These are phyloP conservation scores for Halictus rubicundus DNA, from an alignment of 1,140 invertebrate genomes.

Conservation along the genomic window DNA sequence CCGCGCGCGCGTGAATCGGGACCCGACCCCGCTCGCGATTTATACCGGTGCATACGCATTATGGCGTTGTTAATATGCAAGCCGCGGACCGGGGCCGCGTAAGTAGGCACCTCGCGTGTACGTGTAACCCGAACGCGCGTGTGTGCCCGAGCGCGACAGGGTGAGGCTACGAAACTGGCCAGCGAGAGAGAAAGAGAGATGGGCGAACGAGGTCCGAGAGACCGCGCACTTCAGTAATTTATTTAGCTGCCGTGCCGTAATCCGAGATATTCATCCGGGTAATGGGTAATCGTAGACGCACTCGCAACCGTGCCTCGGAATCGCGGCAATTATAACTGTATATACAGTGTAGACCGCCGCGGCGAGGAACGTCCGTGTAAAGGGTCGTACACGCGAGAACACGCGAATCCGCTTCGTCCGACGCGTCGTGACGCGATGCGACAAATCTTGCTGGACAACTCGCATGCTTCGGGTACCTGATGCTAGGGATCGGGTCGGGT, in stretches of 20 bases:
- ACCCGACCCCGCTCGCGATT: slow-evolving; percentile 20
- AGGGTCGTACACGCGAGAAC: slow-evolving; percentile 2
- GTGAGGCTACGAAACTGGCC: neutral
- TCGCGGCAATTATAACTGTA: slow-evolving; percentile 65
- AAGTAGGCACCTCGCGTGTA: neutral
- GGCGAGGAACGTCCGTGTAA: neutral
- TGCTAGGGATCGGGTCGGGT: no score
- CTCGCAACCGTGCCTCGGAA: slow-evolving; percentile 51
- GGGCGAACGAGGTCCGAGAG: neutral
- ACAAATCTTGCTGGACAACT: neutral
- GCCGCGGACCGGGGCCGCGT: neutral
- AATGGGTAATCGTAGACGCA: slow-evolving; percentile 62
- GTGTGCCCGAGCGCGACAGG: neutral
- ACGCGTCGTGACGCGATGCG: neutral
- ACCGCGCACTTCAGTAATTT: slow-evolving; percentile 50
- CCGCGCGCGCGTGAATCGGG: neutral
- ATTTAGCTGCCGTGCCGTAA: slow-evolving; percentile 53
- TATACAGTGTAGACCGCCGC: neutral
- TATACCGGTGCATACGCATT: slow-evolving; percentile 29
- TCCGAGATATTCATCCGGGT: slow-evolving; percentile 62
- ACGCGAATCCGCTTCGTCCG: no score
- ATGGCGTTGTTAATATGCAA: slow-evolving; percentile 53
- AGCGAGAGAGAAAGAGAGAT: no score
- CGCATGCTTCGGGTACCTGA: neutral
- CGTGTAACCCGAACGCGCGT: no score